phyloP scores from a whole-genome alignment of 2,113 vertebrate genomes.

The Verasper variegatus region DNA sequence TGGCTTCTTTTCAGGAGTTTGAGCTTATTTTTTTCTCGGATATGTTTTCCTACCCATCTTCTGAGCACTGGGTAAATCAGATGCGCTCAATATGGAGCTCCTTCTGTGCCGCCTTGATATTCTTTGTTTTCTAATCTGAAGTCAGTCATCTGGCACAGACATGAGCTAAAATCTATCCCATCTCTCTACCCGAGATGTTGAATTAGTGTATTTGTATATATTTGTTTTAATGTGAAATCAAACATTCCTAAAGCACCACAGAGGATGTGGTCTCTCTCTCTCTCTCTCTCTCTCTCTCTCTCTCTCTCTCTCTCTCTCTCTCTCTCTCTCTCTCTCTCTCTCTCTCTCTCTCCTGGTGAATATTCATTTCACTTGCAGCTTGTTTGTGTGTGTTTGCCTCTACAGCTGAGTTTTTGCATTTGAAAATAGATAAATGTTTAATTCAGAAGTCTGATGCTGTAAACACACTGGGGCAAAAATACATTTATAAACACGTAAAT shows the following conservation, averaged over 20 bases:
- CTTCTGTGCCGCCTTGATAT: conserved; percentile 15
- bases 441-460: conserved; percentile 8
- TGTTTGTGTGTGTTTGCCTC: conserved; percentile 17
- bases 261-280: not conserved
- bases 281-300: too few relatives aligned
- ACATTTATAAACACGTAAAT: not conserved
- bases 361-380: conserved; percentile 19
- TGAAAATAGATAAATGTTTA: conserved; percentile 15
- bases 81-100: conserved; percentile 14
- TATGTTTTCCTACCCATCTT: not conserved
- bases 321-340: not conserved
- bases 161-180: not conserved
- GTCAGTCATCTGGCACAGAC: conserved; percentile 2
- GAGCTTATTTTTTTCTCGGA: not conserved
- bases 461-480: not conserved
- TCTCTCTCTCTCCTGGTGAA: conserved; percentile 3
- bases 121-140: conserved; percentile 23
- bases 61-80: conserved; percentile 9
- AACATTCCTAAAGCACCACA: not conserved
- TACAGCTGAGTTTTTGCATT: not conserved
- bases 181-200: conserved; percentile 6
- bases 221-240: conserved; percentile 30
- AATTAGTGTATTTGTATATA: conserved; percentile 11
- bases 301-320: too few relatives aligned
- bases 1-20: not conserved